These are phyloP conservation scores for Oryzias dopingdopingensis DNA, from an alignment of 2,797 vertebrate species.

Conservation along the genomic window DNA sequence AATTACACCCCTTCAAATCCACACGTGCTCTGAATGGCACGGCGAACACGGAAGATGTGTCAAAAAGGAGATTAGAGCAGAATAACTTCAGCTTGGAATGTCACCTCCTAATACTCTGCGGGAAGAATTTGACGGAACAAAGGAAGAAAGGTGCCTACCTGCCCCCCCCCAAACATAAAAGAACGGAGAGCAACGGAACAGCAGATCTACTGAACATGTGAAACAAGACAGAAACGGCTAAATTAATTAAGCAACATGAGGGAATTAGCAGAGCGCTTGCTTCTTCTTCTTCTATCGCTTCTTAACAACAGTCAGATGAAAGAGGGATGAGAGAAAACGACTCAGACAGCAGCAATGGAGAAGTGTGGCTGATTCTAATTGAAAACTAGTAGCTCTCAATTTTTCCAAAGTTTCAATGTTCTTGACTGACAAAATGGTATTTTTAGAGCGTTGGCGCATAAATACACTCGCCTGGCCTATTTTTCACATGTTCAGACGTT, in stretches of 20 bases:
- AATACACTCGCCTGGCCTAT: constrained; percentile 44
- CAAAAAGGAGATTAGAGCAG: constrained; percentile 43
- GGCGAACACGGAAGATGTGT: constrained; percentile 27
- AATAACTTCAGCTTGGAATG: constrained; percentile 39
- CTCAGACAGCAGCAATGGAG: constrained; percentile 26
- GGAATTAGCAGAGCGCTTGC: constrained; percentile 36
- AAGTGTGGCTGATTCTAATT: constrained; percentile 26
- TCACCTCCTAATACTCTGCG: constrained; percentile 51
- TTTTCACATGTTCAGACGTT: constrained; percentile 29
- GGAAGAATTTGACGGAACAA: constrained; percentile 50
- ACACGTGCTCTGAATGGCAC: constrained; percentile 56
- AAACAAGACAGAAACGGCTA: constrained; percentile 28
- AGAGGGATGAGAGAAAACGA: constrained; percentile 29
- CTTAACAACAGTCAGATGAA: constrained; percentile 32
- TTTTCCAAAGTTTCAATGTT: constrained; percentile 50
- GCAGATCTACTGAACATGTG: constrained; percentile 39
- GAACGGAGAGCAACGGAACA: constrained; percentile 34
- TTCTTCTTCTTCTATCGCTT: constrained; percentile 24
- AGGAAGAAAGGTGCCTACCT: constrained; percentile 27
- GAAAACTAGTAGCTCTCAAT: constrained; percentile 42
- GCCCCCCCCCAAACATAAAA: constrained; percentile 4
- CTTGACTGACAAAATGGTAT: constrained; percentile 48
- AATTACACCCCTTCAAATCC: constrained; percentile 61
- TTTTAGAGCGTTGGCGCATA: constrained; percentile 50
- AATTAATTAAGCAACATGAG: constrained; percentile 54